Base-by-base conservation (phyloP, 2,797 vertebrate genomes). In the Schizothorax lantsangensis region DNA sequence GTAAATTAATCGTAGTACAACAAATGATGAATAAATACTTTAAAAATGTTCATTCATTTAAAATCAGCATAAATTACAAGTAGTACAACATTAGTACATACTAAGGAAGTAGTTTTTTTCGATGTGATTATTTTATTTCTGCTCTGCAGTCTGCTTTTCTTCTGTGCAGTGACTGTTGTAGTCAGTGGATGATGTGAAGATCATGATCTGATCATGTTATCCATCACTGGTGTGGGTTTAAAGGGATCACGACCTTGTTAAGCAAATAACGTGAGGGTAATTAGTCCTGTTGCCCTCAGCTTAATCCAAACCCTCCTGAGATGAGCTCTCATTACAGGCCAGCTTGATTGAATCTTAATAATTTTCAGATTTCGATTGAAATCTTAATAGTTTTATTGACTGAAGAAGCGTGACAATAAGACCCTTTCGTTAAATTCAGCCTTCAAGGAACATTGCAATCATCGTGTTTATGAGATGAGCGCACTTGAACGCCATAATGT, bases 381-480 rank as follows among this genome's bases (percentile, higher is more conserved):
- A 26, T 64, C 36, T 26, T 26, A 43, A 79, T 7, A 59, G 49
- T 12, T 57, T 79, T 23, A 57, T 59, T 59, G 12, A 59, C 33
- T 38, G 75, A 14, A 78, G 75, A 57, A 21, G 10, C 1, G 1
- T 36, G 21, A 79, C 45, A 52, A 33, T 33, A 9, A 21, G 45
- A 75, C 4, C 15, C 26, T 52, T 52, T 30, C 4, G 9, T 52
- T 75, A 33, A 21, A 33, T 21, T 30, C n/a, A 75, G 26, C 47
- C 73, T 52, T 52, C 9, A 2, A 52, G 17, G 73, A 33, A 12
- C 26, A 75, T 36, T 40, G 19, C 33, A 59, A n/a, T 40, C 75
- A 54, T 59, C 19, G 11, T 79, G 38, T 59, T 59, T 57, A 78
- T 78, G 49, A 38, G 54, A 79, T 40, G 36, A 79, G 77, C 12